These are phyloP conservation scores for Chascanopsetta lugubris DNA, from an alignment of 2,113 vertebrate genomes.

Conservation along the genomic window DNA sequence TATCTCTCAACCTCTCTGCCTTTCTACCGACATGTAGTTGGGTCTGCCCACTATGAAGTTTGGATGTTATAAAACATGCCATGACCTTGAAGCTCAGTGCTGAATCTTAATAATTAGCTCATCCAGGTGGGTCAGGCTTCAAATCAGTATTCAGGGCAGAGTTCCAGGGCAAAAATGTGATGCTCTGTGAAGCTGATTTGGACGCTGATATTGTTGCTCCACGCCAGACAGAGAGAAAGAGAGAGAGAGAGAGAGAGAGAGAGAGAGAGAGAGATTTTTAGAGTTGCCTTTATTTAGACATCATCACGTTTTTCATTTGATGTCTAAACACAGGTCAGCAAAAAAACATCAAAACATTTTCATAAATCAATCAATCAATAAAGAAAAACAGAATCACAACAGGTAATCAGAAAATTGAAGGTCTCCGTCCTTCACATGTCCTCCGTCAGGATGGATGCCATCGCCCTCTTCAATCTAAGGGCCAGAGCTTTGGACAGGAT, in stretches of 20 bases:
- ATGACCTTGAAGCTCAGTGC: conserved; percentile 57
- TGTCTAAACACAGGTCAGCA: too few species aligned
- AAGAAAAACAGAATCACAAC: too few species aligned
- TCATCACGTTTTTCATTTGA: too few species aligned
- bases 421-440: too few species aligned
- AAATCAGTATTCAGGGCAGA: conserved; percentile 36
- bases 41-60: conserved; percentile 49
- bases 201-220: background rate
- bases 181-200: conserved; percentile 34
- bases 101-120: conserved; percentile 59
- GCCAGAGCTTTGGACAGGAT: too few species aligned
- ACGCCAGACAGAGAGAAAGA: conserved; percentile 17
- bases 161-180: conserved; percentile 53
- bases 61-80: conserved; percentile 51
- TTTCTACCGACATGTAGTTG: conserved; percentile 61
- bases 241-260: conserved; percentile 1
- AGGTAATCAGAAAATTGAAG: too few species aligned
- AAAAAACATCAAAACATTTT: too few species aligned
- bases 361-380: too few species aligned
- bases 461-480: too few species aligned
- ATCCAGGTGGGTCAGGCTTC: conserved; percentile 53
- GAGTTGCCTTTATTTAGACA: too few species aligned
- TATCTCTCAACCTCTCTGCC: conserved; percentile 17
- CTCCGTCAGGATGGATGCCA: too few species aligned
- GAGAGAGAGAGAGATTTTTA: too few species aligned